phyloP scores from a whole-genome alignment of 2,113 vertebrate species.

The Pungitius pungitius region DNA sequence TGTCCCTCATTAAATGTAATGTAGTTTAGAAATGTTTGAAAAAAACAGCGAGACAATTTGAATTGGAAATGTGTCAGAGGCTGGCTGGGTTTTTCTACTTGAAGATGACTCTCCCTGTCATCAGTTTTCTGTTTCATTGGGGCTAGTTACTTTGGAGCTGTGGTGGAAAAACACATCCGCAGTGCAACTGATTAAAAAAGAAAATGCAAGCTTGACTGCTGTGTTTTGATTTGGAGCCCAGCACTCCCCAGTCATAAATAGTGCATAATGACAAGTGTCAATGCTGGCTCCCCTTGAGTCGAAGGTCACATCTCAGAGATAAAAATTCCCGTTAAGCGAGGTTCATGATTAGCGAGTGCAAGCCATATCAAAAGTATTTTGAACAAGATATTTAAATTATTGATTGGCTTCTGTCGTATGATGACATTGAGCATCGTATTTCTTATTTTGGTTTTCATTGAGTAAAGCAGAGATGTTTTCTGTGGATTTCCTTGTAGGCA shows the following conservation, averaged over 20 bases:
- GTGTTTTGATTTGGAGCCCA: constrained; percentile 75
- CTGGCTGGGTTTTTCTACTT: constrained; percentile 66
- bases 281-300: constrained; percentile 75
- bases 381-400: constrained; percentile 76
- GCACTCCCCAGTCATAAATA: constrained; percentile 76
- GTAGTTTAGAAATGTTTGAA: constrained; percentile 81
- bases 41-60: constrained; percentile 79
- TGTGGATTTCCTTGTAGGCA: constrained; percentile 26
- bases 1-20: constrained; percentile 86
- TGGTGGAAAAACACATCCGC: constrained; percentile 70
- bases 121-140: constrained; percentile 77
- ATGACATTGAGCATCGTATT: constrained; percentile 63
- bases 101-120: constrained; percentile 77
- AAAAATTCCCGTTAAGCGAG: constrained; percentile 56
- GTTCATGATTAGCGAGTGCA: constrained; percentile 69
- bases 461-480: constrained; percentile 31
- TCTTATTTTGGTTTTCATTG: constrained; percentile 51
- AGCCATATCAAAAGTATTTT: constrained; percentile 72
- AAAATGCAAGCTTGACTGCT: constrained; percentile 64
- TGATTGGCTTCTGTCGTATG: constrained; percentile 72
- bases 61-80: constrained; percentile 81
- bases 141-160: constrained; percentile 71
- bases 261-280: constrained; percentile 81
- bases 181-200: constrained; percentile 74
- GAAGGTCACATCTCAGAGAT: constrained; percentile 75